A percentile compares a stretch with the other conserved stretches of the same genome.
phyloP scores from a whole-genome alignment of 2,797 vertebrate genomes.

The Peromyscus melanophrys region DNA sequence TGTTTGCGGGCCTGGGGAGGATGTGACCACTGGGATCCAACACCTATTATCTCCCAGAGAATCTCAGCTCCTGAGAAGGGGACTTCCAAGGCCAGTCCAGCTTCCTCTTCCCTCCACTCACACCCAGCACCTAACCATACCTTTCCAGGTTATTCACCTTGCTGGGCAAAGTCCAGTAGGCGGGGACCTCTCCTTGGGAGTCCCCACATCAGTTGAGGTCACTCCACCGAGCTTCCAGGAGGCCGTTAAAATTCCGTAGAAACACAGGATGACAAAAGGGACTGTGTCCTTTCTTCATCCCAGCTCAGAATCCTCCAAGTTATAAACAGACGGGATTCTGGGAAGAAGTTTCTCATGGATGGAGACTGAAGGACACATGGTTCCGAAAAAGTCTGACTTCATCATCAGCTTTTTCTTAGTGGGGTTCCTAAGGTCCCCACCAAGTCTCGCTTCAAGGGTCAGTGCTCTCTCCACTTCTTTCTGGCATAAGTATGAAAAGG shows the following conservation, averaged over 20 bases:
- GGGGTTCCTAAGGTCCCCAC: background rate
- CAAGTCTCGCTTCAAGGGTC: background rate
- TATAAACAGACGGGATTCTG: background rate
- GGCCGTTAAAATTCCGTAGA: background rate
- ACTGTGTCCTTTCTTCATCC: background rate
- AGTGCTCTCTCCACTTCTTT: slow-evolving; percentile 19
- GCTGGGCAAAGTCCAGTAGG: slow-evolving; percentile 26
- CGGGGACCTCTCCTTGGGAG: background rate
- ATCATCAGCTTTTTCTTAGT: background rate
- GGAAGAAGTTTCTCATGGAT: background rate
- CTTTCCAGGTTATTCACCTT: background rate
- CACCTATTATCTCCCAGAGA: background rate
- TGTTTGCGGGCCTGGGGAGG: background rate
- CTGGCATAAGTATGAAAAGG: background rate
- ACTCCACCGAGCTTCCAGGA: background rate
- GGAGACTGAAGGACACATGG: background rate
- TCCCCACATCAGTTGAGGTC: background rate
- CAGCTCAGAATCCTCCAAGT: background rate
- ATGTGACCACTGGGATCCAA: background rate
- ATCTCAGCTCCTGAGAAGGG: slow-evolving; percentile 11
- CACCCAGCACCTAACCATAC: background rate
- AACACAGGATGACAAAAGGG: background rate
- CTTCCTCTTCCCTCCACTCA: background rate
- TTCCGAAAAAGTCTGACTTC: background rate
- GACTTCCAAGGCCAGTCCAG: background rate